A percentile compares a stretch with the other conserved stretches of the same genome.
Evolutionary conservation across 2,888 invertebrate genomes (phyloP).

Genomic region (Actias luna): DNA sequence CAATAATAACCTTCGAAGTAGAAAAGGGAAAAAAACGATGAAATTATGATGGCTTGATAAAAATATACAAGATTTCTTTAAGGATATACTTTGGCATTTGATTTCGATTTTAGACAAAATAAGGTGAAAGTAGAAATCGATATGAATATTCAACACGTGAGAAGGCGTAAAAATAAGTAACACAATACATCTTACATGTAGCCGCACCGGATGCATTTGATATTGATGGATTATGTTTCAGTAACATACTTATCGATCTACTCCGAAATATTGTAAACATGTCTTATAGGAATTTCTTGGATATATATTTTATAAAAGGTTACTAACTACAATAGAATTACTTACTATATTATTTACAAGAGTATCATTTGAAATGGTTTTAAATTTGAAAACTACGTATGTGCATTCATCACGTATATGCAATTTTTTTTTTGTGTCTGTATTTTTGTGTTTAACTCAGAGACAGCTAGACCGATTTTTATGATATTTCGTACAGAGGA

Average conservation of each 20-base stretch:
- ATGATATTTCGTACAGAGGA: background rate
- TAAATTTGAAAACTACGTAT: too few relatives aligned
- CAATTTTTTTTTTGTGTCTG: too few relatives aligned
- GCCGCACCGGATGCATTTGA: slow-evolving; percentile 49
- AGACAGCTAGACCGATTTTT: too few relatives aligned
- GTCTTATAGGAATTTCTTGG: background rate
- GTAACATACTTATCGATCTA: slow-evolving; percentile 23
- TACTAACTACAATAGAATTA: background rate
- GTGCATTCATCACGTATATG: too few relatives aligned
- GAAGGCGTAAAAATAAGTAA: slow-evolving; percentile 32
- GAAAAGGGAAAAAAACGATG: too few relatives aligned
- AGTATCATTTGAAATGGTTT: background rate
- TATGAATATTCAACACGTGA: slow-evolving; percentile 5
- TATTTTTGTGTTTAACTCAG: too few relatives aligned
- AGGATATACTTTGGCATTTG: background rate
- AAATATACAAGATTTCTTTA: background rate
- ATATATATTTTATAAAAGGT: background rate
- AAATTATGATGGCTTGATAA: background rate
- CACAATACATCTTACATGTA: slow-evolving; percentile 36
- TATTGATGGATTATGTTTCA: slow-evolving; percentile 54
- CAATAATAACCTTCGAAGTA: too few relatives aligned
- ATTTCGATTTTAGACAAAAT: background rate
- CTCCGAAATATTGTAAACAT: background rate
- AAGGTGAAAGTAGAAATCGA: background rate
- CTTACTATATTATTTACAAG: background rate